These are phyloP conservation scores for Notarius quadriscutis DNA, from an alignment of 2,113 vertebrate species.

Conservation along the genomic window DNA sequence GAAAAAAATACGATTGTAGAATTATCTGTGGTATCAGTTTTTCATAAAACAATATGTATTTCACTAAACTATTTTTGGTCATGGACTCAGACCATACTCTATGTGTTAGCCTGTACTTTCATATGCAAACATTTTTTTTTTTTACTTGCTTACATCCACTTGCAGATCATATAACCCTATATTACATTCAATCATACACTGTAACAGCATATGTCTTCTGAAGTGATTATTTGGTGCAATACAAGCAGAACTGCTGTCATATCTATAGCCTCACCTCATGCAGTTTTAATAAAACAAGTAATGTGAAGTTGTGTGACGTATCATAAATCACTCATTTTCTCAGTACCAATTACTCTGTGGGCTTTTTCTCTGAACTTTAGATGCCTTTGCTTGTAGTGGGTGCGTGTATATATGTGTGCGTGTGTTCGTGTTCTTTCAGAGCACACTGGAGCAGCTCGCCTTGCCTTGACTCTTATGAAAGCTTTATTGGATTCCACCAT, in stretches of 20 bases:
- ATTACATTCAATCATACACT: not conserved
- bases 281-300: conserved; percentile 90
- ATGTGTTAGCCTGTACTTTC: not conserved
- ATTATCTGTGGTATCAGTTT: not conserved
- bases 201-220: not conserved
- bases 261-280: conserved; percentile 81
- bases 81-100: not conserved
- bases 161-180: not conserved
- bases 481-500: conserved; percentile 97
- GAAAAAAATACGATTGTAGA: not conserved
- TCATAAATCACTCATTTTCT: conserved; percentile 91
- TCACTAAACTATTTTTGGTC: not conserved
- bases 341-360: conserved; percentile 32
- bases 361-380: conserved; percentile 35
- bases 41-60: not conserved
- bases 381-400: conserved; percentile 58
- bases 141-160: not conserved
- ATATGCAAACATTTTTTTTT: not conserved
- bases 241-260: conserved; percentile 66
- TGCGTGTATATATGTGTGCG: conserved; percentile 17
- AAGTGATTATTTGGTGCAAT: conserved; percentile 19
- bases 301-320: conserved; percentile 83
- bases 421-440: conserved; percentile 57
- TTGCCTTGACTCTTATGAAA: conserved; percentile 79
- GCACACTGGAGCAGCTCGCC: conserved; percentile 26